Conservation (phyloP, 2,888 invertebrate genomes). For the Epirrhoe alternata region DNA sequence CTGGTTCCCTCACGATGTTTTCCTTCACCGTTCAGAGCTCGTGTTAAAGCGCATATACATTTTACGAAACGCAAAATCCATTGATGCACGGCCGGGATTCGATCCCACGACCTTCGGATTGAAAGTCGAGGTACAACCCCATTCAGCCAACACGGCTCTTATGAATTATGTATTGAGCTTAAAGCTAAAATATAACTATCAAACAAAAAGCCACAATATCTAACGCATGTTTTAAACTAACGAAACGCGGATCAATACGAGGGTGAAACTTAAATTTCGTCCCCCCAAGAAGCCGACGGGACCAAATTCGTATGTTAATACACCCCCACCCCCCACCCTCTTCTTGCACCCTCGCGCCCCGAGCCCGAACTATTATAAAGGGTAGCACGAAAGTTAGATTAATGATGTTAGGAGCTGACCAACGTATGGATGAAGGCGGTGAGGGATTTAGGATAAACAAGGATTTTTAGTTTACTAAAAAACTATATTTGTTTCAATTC, state of each 20-base stretch:
- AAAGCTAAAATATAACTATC: slow-evolving; percentile 24
- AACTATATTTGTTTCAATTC: too few relatives aligned
- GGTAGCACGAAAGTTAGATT: slow-evolving; percentile 86
- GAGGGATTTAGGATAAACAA: slow-evolving; percentile 43
- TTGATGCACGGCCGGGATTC: too few relatives aligned
- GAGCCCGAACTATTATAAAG: slow-evolving; percentile 85
- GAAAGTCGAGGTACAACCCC: too few relatives aligned
- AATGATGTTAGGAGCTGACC: slow-evolving; percentile 86
- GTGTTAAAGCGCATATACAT: too few relatives aligned
- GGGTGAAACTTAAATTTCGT: slow-evolving; percentile 82
- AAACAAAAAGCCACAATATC: slow-evolving; percentile 31
- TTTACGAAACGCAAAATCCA: too few relatives aligned
- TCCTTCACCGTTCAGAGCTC: too few relatives aligned
- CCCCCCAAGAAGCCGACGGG: slow-evolving; percentile 78
- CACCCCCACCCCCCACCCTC: slow-evolving; percentile 53
- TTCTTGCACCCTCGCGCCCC: slow-evolving; percentile 58
- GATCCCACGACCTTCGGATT: too few relatives aligned
- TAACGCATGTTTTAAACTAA: slow-evolving; percentile 58
- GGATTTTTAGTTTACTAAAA: too few relatives aligned
- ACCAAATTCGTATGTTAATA: slow-evolving; percentile 85
- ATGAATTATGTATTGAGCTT: too few relatives aligned
- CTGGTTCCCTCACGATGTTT: too few relatives aligned
- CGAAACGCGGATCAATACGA: slow-evolving; percentile 78
- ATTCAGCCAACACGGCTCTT: too few relatives aligned
- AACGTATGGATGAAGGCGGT: slow-evolving; percentile 57